Base-by-base conservation (phyloP, 2,888 invertebrate genomes). In the Atethmia centrago region DNA sequence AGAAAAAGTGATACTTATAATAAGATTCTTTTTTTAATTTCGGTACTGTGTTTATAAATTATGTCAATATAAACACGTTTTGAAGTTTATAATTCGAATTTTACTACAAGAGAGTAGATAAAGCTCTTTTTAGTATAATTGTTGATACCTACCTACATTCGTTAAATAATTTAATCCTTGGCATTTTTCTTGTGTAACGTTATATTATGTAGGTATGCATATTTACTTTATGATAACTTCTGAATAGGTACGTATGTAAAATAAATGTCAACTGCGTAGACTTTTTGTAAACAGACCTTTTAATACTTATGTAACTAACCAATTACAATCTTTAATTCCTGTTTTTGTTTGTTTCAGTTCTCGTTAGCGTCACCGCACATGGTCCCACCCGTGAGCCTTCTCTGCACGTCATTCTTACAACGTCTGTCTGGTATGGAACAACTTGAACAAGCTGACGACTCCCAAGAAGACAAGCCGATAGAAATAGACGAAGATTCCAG, bases 331-430 rank as follows among this genome's bases (percentile, higher is more conserved):
- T 28, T 25, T 45, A 3, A 53, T 25, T 53, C 3, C 12, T 9
- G 1, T 10, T 55, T 40, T 36, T 63, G 14, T 28, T 87, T 85
- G 67, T 93, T 93, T 28, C 91, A 96, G 96, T 94, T 96, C 65
- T 83, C 96, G 40, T 92, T 95, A 7, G 93, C 94, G 0, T 92
- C 96, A 0, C 93, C 96, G 0, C 95, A 96, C 85, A 96, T 96
- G 94, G 88, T 96, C 16, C 96, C 96, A 3, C 94, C 95, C 12
- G 91, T 96, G 21, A 94, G 92, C 75, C 88, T 95, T 0, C 88
- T 96, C 12, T 94, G 94, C 87, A 93, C 95, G 0, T 87, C 95
- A 14, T 95, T 96, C 88, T 85, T 96, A 8, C 93, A 95, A 87
- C 92, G 94, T 40, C 89, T 96, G 53, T 92, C 94, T 1, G 96